phyloP scores from a whole-genome alignment of 2,888 invertebrate genomes.

The Parnassius orleans region DNA sequence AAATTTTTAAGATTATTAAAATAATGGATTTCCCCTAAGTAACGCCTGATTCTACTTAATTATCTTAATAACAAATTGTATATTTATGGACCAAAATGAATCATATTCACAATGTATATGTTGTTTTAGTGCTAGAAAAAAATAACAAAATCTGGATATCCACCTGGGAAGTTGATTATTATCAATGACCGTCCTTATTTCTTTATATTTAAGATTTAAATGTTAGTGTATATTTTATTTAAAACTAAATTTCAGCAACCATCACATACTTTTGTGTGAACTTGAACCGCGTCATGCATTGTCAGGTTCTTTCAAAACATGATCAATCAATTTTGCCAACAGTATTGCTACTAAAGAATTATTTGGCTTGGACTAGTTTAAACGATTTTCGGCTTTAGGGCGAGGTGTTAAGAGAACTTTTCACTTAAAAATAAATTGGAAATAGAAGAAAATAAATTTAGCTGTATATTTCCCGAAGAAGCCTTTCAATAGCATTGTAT shows the following conservation, averaged over 20 bases:
- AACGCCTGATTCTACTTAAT: too few relatives aligned
- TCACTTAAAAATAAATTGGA: neutral
- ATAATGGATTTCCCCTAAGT: too few relatives aligned
- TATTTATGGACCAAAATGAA: too few relatives aligned
- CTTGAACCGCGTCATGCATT: constrained; percentile 8
- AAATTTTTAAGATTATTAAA: too few relatives aligned
- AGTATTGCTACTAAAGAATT: constrained; percentile 5
- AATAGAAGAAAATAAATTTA: constrained; percentile 17
- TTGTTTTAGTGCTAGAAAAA: too few relatives aligned
- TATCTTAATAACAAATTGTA: too few relatives aligned
- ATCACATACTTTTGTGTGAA: constrained; percentile 5
- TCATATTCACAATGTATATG: too few relatives aligned
- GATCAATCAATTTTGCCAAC: constrained; percentile 20
- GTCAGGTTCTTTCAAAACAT: constrained; percentile 10
- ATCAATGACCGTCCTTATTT: too few relatives aligned
- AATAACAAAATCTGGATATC: too few relatives aligned
- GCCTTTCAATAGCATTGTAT: constrained; percentile 17
- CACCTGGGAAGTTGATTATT: too few relatives aligned
- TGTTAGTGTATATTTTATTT: too few relatives aligned
- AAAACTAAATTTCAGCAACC: neutral
- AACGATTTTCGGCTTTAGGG: constrained; percentile 2
- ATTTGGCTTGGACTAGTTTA: neutral
- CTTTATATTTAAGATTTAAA: too few relatives aligned
- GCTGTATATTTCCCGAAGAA: constrained; percentile 19
- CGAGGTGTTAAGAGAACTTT: neutral